These are phyloP conservation scores for Agrilus mali DNA, from an alignment of 2,888 invertebrate genomes.

Conservation along the genomic window DNA sequence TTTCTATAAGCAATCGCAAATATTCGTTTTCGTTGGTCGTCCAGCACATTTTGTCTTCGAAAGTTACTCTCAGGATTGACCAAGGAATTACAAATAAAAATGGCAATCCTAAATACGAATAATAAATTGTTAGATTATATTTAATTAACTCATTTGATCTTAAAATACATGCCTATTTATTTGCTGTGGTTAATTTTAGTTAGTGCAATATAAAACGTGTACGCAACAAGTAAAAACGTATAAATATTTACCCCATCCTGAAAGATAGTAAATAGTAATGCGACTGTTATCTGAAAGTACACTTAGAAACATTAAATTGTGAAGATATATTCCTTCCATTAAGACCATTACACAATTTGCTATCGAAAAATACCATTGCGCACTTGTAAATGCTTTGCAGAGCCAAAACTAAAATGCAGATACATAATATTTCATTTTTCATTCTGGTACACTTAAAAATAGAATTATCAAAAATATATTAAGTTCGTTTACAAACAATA, in stretches of 20 bases:
- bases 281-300: slow-evolving; percentile 49
- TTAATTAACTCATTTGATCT: background rate
- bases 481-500: too few species aligned
- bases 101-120: slow-evolving; percentile 38
- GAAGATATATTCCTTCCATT: slow-evolving; percentile 58
- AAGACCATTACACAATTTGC: slow-evolving; percentile 58
- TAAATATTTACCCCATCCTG: slow-evolving; percentile 52
- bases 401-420: slow-evolving; percentile 42
- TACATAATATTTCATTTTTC: background rate
- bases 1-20: slow-evolving; percentile 40
- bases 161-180: background rate
- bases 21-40: slow-evolving; percentile 37
- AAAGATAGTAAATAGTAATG: slow-evolving; percentile 42
- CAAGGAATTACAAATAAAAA: slow-evolving; percentile 44
- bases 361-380: slow-evolving; percentile 50
- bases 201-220: background rate
- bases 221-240: background rate
- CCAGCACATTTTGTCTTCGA: slow-evolving; percentile 48
- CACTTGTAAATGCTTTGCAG: slow-evolving; percentile 47
- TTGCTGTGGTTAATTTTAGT: background rate
- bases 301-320: slow-evolving; percentile 52
- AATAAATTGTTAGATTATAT: too few species aligned
- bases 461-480: too few species aligned
- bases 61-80: slow-evolving; percentile 37
- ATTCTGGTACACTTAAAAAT: background rate